Conservation (phyloP, 2,797 vertebrate genomes). For the Onychomys arenicola region DNA sequence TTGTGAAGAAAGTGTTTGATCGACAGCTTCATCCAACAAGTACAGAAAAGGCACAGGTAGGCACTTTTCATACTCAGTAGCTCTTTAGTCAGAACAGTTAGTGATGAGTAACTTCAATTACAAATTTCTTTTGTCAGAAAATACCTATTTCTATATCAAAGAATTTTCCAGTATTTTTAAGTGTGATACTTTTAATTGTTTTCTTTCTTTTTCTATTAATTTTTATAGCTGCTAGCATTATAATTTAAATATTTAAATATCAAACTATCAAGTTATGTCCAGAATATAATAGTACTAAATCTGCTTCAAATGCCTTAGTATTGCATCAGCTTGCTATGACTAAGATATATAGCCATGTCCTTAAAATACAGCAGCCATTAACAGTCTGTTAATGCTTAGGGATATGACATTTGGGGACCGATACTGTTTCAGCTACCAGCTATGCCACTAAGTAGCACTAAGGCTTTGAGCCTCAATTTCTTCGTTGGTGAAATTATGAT, state of each 20-base stretch:
- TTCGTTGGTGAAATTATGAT: conserved; percentile 4
- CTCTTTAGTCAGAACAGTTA: conserved; percentile 40
- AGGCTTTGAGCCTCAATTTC: conserved; percentile 12
- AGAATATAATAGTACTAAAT: conserved; percentile 14
- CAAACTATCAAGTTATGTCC: neutral
- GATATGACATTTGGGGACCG: neutral
- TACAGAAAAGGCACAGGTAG: conserved; percentile 98
- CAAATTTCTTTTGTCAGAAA: conserved; percentile 46
- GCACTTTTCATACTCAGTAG: conserved; percentile 65
- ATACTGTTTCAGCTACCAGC: neutral
- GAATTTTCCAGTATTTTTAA: conserved; percentile 47
- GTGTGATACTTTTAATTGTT: conserved; percentile 33
- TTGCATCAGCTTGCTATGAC: neutral
- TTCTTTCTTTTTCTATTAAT: conserved; percentile 48
- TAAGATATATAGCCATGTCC: neutral
- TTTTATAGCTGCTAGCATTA: neutral
- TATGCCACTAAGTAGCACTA: neutral
- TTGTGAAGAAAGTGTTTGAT: conserved; percentile 97
- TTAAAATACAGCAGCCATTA: conserved; percentile 35
- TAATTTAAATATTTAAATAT: conserved; percentile 19
- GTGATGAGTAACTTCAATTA: neutral
- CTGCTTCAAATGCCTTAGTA: neutral
- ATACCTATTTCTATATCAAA: conserved; percentile 33
- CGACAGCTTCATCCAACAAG: conserved; percentile 95
- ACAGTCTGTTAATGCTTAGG: conserved; percentile 9